Percentiles rank a stretch among this genome's conserved stretches.
These are phyloP conservation scores for Tachyglossus aculeatus DNA, from an alignment of 2,797 vertebrate species.

Conservation along the genomic window DNA sequence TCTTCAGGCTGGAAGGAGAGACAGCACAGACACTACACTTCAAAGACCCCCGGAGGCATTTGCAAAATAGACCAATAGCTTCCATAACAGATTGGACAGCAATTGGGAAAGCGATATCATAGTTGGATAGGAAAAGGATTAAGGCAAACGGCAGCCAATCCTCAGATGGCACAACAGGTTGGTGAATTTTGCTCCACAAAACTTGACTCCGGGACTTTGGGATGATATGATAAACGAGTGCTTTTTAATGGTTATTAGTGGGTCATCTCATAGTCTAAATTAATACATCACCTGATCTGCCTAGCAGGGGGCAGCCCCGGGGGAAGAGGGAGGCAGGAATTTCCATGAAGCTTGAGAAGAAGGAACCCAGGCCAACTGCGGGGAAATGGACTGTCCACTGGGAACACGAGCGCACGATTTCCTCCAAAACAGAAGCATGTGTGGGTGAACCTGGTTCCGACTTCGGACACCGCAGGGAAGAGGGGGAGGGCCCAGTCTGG, in stretches of 20 bases:
- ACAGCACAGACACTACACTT: background rate
- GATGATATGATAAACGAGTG: background rate
- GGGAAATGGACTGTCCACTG: too few relatives aligned
- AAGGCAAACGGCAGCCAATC: background rate
- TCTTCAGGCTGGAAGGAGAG: background rate
- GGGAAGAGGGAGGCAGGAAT: too few relatives aligned
- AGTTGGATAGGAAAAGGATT: background rate
- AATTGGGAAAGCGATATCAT: background rate
- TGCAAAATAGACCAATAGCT: slow-evolving; percentile 18
- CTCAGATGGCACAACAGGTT: background rate
- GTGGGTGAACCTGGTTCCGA: too few relatives aligned
- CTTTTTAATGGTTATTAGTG: background rate
- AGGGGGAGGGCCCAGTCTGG: too few relatives aligned
- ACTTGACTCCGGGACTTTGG: background rate
- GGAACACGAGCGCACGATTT: too few relatives aligned
- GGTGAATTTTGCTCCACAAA: background rate
- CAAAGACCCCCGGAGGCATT: slow-evolving; percentile 1
- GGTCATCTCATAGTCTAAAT: too few relatives aligned
- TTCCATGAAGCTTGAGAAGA: too few relatives aligned
- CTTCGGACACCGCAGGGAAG: too few relatives aligned
- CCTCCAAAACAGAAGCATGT: too few relatives aligned
- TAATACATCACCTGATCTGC: too few relatives aligned
- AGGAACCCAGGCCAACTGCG: too few relatives aligned
- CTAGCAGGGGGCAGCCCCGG: too few relatives aligned
- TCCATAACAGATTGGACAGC: slow-evolving; percentile 11